Base-by-base conservation (phyloP, 30 jellyfish, hydroid and myxozoan genomes). In the Turritopsis dohrnii region DNA sequence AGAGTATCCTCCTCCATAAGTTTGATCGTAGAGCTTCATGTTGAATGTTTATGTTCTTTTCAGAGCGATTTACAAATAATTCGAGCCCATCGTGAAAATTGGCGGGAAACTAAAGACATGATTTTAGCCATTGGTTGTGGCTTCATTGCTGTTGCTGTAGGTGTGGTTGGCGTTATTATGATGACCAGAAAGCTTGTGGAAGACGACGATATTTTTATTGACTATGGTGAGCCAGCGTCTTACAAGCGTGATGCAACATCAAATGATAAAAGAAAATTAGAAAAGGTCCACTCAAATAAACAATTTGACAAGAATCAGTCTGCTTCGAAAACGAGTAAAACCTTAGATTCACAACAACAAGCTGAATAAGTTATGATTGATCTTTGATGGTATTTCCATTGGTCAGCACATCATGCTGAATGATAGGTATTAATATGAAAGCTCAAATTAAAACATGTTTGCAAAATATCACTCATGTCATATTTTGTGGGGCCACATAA, bases 131-230 rank as follows among this genome's bases (percentile, higher is more conserved):
- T 93, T 21, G 96, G 90, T 8, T 93, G 98, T 80, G 98, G 95
- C 29, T 79, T 84, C 25, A 82, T 93, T 53, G 98, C 98, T 21
- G 96, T 93, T 8, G 83, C 85, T 73, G 95, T 82, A 18, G 98
- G 98, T 18, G 98, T 93, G 1, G 90, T 87, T 1, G 98, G 98
- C 5, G 98, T 93, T 0, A 93, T 93, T 8, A 71, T 85, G 87
- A 93, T 93, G 98, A 93, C 98, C 66, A 65, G 96, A 73, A 75
- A 76, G 76, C 84, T 93, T 29, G 96, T 93, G 16, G 98, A 93
- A 81, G 98, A 92, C 13, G 98, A 93, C 52, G 92, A 84, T 23
- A 71, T 25, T 72, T 26, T 24, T 72, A 21, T 25, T 72, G 52
- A 69, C 1, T 25, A 17, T 19, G 84, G 30, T 29, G 60, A 41